These are phyloP conservation scores for Apodemia hepburni DNA, from an alignment of 2,888 invertebrate genomes.

Conservation along the genomic window DNA sequence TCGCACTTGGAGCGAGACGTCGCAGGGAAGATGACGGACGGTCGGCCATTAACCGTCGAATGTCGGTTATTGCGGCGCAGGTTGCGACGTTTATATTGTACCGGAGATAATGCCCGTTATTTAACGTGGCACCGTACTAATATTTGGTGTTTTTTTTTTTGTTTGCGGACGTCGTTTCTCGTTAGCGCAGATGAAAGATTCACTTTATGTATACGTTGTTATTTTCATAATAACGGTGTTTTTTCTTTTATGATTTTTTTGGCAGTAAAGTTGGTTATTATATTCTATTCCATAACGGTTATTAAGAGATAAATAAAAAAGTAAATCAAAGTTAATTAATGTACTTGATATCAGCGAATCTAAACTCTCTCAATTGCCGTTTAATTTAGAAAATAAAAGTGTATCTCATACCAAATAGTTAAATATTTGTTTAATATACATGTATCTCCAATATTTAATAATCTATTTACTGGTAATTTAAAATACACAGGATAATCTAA, in stretches of 20 bases:
- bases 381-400: too few species aligned
- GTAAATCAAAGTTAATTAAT: too few species aligned
- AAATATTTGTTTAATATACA: too few species aligned
- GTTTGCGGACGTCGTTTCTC: slow-evolving; percentile 48
- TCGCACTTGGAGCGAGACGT: slow-evolving; percentile 29
- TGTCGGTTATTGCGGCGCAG: slow-evolving; percentile 57
- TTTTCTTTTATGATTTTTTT: slow-evolving; percentile 28
- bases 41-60: slow-evolving; percentile 52
- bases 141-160: slow-evolving; percentile 57
- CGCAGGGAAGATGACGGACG: slow-evolving; percentile 51
- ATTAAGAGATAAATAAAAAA: not conserved
- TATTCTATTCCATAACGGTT: slow-evolving; percentile 1
- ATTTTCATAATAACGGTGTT: slow-evolving; percentile 27
- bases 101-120: slow-evolving; percentile 63
- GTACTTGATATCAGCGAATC: too few species aligned
- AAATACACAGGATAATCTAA: too few species aligned
- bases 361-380: too few species aligned
- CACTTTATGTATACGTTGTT: slow-evolving; percentile 33
- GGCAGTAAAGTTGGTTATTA: slow-evolving; percentile 13
- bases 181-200: slow-evolving; percentile 41
- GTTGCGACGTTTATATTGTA: slow-evolving; percentile 63
- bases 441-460: too few species aligned
- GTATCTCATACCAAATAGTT: too few species aligned
- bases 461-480: too few species aligned
- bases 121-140: slow-evolving; percentile 57